Conservation (phyloP, 2,888 invertebrate species). For the Graphium colonna region DNA sequence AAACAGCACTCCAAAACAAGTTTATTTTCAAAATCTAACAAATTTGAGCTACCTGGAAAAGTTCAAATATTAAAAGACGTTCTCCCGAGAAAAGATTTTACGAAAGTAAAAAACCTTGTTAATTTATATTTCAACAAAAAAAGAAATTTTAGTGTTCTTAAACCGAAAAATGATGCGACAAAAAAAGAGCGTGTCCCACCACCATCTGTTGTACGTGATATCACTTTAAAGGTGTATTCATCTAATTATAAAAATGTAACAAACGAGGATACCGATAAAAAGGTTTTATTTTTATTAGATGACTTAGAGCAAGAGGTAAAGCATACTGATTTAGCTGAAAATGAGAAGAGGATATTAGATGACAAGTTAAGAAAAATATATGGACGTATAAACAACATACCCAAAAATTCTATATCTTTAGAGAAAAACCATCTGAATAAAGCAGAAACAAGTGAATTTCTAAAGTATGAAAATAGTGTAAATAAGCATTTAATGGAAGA, state of each 20-base stretch:
- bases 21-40: conserved; percentile 29
- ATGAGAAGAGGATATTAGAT: conserved; percentile 52
- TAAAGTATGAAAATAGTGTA: conserved; percentile 18
- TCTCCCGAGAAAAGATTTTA: conserved; percentile 48
- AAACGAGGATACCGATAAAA: conserved; percentile 43
- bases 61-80: conserved; percentile 39
- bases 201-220: neutral
- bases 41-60: conserved; percentile 27
- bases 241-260: neutral
- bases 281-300: conserved; percentile 49
- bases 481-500: conserved; percentile 13
- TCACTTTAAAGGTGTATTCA: neutral
- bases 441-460: conserved; percentile 8
- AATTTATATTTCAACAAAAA: conserved; percentile 40
- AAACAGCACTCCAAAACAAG: conserved; percentile 22
- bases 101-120: conserved; percentile 42
- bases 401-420: conserved; percentile 3
- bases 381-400: conserved; percentile 29
- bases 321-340: conserved; percentile 43
- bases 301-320: conserved; percentile 55
- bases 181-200: neutral
- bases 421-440: conserved; percentile 1
- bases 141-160: conserved; percentile 22
- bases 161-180: neutral
- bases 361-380: conserved; percentile 60